Percentiles rank a stretch among this genome's conserved stretches.
Conservation (phyloP, 2,113 vertebrate genomes). For the Jaculus jaculus region DNA sequence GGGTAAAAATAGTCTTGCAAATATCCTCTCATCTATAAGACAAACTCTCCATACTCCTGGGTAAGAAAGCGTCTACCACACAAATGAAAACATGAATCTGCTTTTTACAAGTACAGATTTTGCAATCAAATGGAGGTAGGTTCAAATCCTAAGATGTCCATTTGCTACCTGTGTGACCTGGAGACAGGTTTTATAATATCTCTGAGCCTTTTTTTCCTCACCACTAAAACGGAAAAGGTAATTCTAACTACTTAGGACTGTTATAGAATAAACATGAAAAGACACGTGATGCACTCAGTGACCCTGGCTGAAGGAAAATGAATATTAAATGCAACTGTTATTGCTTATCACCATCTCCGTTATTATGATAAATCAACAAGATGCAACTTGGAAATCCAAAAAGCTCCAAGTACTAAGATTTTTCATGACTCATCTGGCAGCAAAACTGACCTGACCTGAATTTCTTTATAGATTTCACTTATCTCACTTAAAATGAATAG, state of each 20-base stretch:
- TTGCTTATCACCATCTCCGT: conserved; percentile 38
- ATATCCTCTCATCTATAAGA: background rate
- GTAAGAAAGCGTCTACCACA: background rate
- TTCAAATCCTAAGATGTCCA: conserved; percentile 19
- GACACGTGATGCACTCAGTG: background rate
- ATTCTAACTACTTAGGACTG: background rate
- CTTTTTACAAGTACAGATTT: background rate
- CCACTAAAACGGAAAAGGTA: conserved; percentile 11
- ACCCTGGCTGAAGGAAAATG: conserved; percentile 18
- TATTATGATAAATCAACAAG: conserved; percentile 38
- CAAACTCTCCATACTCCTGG: background rate
- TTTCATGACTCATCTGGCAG: conserved; percentile 49
- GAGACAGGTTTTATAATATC: background rate
- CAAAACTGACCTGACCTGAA: conserved; percentile 52
- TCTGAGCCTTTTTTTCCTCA: background rate
- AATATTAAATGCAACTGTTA: conserved; percentile 48
- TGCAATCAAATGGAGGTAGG: background rate
- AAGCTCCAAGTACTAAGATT: conserved; percentile 30
- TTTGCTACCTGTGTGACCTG: background rate
- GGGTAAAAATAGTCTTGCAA: background rate
- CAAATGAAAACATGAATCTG: background rate
- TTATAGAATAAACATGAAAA: conserved; percentile 44
- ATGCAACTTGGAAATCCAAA: conserved; percentile 53
- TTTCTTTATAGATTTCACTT: conserved; percentile 44
- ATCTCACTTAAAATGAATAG: conserved; percentile 23